A percentile compares a stretch with the other conserved stretches of the same genome.
These are phyloP conservation scores for Scaptomyza montana DNA, from an alignment of 1,140 invertebrate genomes.

Conservation along the genomic window DNA sequence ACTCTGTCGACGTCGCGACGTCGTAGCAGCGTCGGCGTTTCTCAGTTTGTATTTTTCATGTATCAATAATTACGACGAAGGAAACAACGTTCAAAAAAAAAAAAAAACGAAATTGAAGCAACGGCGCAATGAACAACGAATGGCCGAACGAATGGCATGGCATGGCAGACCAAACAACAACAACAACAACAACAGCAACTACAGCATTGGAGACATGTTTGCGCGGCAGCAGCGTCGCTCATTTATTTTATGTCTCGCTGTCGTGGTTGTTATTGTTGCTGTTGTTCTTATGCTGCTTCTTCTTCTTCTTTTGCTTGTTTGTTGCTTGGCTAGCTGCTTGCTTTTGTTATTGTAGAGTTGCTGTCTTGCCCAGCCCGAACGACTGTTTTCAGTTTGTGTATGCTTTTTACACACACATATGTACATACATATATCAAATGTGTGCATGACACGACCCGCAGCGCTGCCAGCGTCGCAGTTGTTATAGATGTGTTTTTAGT, in stretches of 20 bases:
- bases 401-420: conserved; percentile 4
- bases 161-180: conserved; percentile 40
- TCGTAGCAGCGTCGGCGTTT: conserved; percentile 45
- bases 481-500: conserved; percentile 37
- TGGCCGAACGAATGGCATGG: conserved; percentile 28
- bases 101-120: conserved; percentile 65
- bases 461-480: conserved; percentile 42
- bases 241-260: conserved; percentile 79
- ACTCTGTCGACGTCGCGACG: conserved; percentile 19
- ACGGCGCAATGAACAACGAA: conserved; percentile 50
- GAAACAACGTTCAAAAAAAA: conserved; percentile 26
- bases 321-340: conserved; percentile 47
- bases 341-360: conserved; percentile 47
- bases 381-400: conserved; percentile 10
- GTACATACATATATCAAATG: conserved; percentile 40
- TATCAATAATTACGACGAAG: conserved; percentile 78
- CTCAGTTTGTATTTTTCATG: conserved; percentile 68
- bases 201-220: conserved; percentile 77
- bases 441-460: conserved; percentile 71
- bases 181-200: conserved; percentile 46
- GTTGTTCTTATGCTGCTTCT: conserved; percentile 27
- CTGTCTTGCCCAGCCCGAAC: conserved; percentile 53
- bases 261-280: conserved; percentile 52
- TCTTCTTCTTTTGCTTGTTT: conserved; percentile 22
- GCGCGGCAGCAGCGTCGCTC: conserved; percentile 58